phyloP scores from a whole-genome alignment of 1,140 invertebrate genomes.

The Pteromalus puparum region DNA sequence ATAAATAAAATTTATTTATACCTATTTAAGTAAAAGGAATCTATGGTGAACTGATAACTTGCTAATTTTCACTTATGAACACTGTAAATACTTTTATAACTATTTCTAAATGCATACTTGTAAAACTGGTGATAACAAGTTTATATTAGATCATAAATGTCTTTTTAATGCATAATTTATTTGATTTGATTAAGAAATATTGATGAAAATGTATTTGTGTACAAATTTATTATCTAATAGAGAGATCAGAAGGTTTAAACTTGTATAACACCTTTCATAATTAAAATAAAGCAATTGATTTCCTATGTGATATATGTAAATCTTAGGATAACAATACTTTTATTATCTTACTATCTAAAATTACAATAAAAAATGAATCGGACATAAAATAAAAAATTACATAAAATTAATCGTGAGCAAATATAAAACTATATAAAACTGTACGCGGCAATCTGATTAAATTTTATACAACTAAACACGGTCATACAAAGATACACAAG shows the following conservation, averaged over 20 bases:
- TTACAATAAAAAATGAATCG: constrained; percentile 23
- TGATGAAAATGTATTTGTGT: not conserved
- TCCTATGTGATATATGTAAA: not conserved
- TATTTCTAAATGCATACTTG: not conserved
- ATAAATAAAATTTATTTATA: not conserved
- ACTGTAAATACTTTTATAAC: not conserved
- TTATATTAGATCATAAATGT: not conserved
- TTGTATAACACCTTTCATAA: constrained; percentile 6
- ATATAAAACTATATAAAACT: constrained; percentile 38
- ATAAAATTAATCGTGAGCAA: not conserved
- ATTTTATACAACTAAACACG: constrained; percentile 38
- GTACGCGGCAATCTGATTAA: not conserved
- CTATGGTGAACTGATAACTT: not conserved
- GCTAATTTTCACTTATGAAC: not conserved
- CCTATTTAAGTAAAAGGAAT: not conserved
- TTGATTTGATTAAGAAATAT: not conserved
- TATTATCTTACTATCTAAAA: constrained; percentile 19
- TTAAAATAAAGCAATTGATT: constrained; percentile 8
- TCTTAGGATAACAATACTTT: constrained; percentile 36
- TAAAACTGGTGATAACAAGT: not conserved
- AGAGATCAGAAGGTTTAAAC: constrained; percentile 37
- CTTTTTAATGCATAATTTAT: constrained; percentile 17
- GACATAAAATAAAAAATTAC: not conserved
- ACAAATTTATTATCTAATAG: constrained; percentile 43
- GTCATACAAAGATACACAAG: constrained; percentile 19